Percentiles rank a stretch among this genome's conserved stretches.
Evolutionary conservation across 2,888 invertebrate genomes (phyloP).

Genomic region (Tanytarsus gracilentus): DNA sequence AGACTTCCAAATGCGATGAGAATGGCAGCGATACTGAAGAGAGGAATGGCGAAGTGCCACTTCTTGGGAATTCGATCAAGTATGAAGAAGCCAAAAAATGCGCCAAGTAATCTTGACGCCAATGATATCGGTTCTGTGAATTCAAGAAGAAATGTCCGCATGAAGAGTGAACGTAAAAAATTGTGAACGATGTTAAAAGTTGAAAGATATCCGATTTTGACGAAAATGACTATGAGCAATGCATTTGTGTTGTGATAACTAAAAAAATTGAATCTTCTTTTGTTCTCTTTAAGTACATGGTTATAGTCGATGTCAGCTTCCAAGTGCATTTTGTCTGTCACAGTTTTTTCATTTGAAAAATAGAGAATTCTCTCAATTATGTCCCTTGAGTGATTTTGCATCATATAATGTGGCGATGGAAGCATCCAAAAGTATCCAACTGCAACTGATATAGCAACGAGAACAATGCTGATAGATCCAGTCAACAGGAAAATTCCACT

Average conservation of each 20-base stretch:
- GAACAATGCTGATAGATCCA: neutral
- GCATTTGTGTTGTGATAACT: neutral
- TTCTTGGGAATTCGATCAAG: neutral
- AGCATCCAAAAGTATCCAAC: conserved; percentile 4
- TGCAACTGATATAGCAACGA: neutral
- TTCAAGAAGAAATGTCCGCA: neutral
- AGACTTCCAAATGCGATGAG: neutral
- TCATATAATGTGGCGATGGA: neutral
- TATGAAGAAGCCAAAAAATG: neutral
- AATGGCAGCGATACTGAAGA: neutral
- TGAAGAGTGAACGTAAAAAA: neutral
- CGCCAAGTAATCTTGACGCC: neutral
- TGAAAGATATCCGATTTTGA: neutral
- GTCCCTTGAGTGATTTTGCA: neutral
- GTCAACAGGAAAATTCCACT: neutral
- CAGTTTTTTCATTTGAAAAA: neutral
- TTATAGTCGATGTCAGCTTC: neutral
- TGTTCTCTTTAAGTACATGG: neutral
- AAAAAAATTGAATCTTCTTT: neutral
- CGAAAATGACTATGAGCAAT: neutral
- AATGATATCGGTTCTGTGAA: neutral
- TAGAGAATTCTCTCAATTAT: neutral
- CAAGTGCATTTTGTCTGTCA: neutral
- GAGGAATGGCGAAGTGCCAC: neutral
- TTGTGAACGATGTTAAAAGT: neutral